Percentiles rank a stretch among this genome's conserved stretches.
Evolutionary conservation across 2,113 vertebrate genomes (phyloP).

Genomic region (Callionymus lyra): DNA sequence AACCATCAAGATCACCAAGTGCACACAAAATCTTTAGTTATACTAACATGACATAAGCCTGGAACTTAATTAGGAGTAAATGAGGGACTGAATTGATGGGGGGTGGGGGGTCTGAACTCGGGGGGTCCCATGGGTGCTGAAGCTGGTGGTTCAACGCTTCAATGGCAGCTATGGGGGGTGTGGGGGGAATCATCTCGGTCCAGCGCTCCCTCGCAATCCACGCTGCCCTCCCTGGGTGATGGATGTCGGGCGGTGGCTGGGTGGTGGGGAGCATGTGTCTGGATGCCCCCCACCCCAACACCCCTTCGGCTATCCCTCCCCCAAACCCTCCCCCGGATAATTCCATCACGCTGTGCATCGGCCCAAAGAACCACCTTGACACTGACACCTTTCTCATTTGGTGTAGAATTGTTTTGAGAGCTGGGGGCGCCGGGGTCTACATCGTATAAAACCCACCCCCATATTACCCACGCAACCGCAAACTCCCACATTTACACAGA

Average conservation of each 20-base stretch:
- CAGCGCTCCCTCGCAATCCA: conserved; percentile 49
- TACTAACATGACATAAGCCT: too few relatives aligned
- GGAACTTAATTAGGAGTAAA: too few relatives aligned
- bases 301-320: conserved; percentile 11
- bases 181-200: conserved; percentile 54
- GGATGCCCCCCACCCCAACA: conserved; percentile 9
- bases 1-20: too few relatives aligned
- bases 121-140: conserved; percentile 51
- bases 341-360: conserved; percentile 23
- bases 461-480: neutral
- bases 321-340: conserved; percentile 23
- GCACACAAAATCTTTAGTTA: too few relatives aligned
- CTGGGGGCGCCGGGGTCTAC: conserved; percentile 6
- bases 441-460: conserved; percentile 9
- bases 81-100: too few relatives aligned
- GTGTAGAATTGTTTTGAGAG: conserved; percentile 22
- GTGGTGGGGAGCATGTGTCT: conserved; percentile 21
- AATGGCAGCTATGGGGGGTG: conserved; percentile 26
- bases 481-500: conserved; percentile 16
- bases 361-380: conserved; percentile 40
- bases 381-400: conserved; percentile 42
- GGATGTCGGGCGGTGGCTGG: conserved; percentile 2
- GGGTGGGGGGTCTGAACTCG: conserved; percentile 11
- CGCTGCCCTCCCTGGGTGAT: conserved; percentile 24
- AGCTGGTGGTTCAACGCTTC: too few relatives aligned